Conservation (phyloP, 2,113 vertebrate species). For the Chaenogobius annularis region DNA sequence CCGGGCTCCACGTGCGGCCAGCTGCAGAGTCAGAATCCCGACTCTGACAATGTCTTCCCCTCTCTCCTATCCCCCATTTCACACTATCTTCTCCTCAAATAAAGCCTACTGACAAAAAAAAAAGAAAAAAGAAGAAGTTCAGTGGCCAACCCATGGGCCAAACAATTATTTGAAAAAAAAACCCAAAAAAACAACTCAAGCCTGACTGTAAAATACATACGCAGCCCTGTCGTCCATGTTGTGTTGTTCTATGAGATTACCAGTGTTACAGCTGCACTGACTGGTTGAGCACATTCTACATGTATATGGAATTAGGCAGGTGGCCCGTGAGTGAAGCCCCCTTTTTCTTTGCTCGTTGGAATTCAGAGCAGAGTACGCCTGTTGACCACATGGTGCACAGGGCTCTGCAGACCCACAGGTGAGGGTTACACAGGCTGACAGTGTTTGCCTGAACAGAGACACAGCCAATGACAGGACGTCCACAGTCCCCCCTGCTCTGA, state of each 20-base stretch:
- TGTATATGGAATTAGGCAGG: conserved; percentile 50
- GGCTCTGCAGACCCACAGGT: conserved; percentile 28
- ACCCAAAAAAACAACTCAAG: conserved; percentile 46
- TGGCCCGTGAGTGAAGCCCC: conserved; percentile 35
- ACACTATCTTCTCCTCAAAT: too few relatives aligned
- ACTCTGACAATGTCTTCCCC: too few relatives aligned
- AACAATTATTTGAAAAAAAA: too few relatives aligned
- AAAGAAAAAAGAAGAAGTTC: too few relatives aligned
- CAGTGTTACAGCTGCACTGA: conserved; percentile 45
- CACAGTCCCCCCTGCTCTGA: conserved; percentile 48
- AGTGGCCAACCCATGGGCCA: too few relatives aligned
- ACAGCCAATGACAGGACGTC: conserved; percentile 59
- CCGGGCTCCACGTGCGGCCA: too few relatives aligned
- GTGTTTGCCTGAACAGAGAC: conserved; percentile 70
- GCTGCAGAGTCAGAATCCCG: too few relatives aligned
- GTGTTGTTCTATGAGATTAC: conserved; percentile 64
- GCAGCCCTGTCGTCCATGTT: conserved; percentile 26
- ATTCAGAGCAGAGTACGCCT: conserved; percentile 54
- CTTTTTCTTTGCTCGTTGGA: conserved; percentile 30
- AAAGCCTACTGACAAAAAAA: too few relatives aligned
- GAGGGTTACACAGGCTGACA: conserved; percentile 74
- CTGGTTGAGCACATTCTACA: conserved; percentile 24
- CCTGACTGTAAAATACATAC: too few relatives aligned
- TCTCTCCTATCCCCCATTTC: too few relatives aligned
- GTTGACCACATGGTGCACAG: conserved; percentile 57